Evolutionary conservation across 2,113 vertebrate genomes (phyloP).

Genomic region (Cyprinus carpio): DNA sequence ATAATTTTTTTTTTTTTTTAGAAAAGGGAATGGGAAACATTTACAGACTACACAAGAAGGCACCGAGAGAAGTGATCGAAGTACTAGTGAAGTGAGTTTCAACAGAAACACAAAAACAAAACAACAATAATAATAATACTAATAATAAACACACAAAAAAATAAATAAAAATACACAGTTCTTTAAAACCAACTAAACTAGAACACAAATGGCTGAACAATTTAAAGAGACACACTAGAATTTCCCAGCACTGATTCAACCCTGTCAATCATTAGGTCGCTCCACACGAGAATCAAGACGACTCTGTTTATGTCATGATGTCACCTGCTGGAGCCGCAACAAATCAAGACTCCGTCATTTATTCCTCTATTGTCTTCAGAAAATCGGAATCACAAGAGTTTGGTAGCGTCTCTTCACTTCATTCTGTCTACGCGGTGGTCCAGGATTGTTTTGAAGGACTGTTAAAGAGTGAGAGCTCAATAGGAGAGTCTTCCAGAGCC

Average conservation of each 20-base stretch:
- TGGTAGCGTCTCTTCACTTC: neutral
- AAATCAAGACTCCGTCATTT: conserved; percentile 28
- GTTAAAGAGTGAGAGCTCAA: neutral
- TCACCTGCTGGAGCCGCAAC: neutral
- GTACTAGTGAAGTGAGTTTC: conserved; percentile 12
- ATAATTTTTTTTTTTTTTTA: neutral
- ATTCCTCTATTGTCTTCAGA: conserved; percentile 28
- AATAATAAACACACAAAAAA: too few relatives aligned
- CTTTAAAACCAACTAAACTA: neutral
- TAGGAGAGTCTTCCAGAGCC: neutral
- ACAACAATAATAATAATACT: neutral
- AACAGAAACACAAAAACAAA: neutral
- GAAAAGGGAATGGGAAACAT: neutral
- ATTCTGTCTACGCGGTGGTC: neutral
- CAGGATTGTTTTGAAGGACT: neutral
- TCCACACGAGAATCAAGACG: neutral
- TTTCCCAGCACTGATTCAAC: neutral
- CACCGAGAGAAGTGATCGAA: neutral
- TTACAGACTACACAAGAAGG: neutral
- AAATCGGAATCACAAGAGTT: neutral
- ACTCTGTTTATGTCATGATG: neutral
- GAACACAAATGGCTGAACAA: neutral
- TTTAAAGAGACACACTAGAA: neutral
- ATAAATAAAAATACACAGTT: neutral
- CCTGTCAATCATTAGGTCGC: neutral